Evolutionary conservation across 2,888 invertebrate species (phyloP), one percentile per base, ranked within the genome.

Genomic region (Epiblema foenella): DNA sequence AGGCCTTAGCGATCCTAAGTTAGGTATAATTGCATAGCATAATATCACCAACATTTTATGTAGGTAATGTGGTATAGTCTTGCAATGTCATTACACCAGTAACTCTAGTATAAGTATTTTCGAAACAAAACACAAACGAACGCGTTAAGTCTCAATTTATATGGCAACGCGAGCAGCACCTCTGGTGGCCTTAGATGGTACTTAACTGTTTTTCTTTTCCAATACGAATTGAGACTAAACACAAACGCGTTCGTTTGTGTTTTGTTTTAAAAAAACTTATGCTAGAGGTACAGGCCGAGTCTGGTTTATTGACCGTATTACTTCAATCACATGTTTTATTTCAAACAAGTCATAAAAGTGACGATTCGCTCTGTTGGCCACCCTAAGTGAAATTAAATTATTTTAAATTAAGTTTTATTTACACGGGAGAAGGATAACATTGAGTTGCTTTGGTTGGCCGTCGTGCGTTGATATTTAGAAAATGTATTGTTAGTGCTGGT

Each of bases 341-440:
- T 83, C 79, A 76, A 81, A 80, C 77, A 81, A 84, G 69, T 78
- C 77, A 85, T 84, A 80, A 70, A 81, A 84, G 79, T 79, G 84
- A 86, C 85, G 87, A 79, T 74, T 80, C 80, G 87, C 83, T 81
- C 80, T 81, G 88, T 66, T 85, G 79, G 73, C 67, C 89, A 90
- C 90, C 90, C 90, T 83, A 85, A 73, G 77, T 77, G 71, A 78
- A 79, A 79, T 74, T 74, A 67, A 24, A 20, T 66, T 39, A 57
- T 68, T 68, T 37, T 10, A 63, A 67, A 52, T 5, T 15, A 11
- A 67, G 8, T 52, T 58, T 58, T 67, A 63, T n/a, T 12, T 5
- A 18, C 17, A 17, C 10, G 29, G 5, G 2, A 17, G 2, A 67
- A 60, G 46, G 57, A 37, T 46, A 11, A 59, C 18, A 39, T 52